phyloP scores from a whole-genome alignment of 2,888 invertebrate genomes.

The Exephanes ischioxanthus region DNA sequence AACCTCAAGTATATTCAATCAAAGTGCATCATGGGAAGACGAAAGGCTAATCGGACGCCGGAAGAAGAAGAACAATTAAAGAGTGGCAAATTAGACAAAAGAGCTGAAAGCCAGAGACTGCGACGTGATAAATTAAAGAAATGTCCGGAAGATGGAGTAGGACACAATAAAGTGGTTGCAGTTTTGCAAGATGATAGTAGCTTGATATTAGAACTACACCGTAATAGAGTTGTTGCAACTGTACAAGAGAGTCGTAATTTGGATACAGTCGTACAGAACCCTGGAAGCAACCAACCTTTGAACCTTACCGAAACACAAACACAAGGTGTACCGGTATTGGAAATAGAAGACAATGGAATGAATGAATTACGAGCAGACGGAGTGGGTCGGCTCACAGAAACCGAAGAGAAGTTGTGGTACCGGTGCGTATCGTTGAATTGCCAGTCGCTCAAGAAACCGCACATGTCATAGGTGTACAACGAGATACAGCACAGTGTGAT shows the following conservation, averaged over 20 bases:
- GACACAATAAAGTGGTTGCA: not conserved
- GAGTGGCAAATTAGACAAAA: conserved; percentile 17
- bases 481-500: not conserved
- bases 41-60: too few relatives aligned
- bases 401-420: not conserved
- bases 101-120: not conserved
- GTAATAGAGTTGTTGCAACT: not conserved
- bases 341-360: too few relatives aligned
- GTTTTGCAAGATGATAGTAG: not conserved
- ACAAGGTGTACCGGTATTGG: not conserved
- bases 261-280: not conserved
- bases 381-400: too few relatives aligned
- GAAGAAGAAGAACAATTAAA: not conserved
- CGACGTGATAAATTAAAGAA: not conserved
- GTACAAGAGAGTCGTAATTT: not conserved
- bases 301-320: not conserved
- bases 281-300: not conserved
- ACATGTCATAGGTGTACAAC: not conserved
- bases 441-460: not conserved
- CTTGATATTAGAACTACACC: not conserved
- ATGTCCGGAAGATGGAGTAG: not conserved
- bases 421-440: not conserved
- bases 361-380: too few relatives aligned
- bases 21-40: not conserved
- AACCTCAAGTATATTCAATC: not conserved